phyloP scores from a whole-genome alignment of 2,797 vertebrate species.

The Esox lucius region DNA sequence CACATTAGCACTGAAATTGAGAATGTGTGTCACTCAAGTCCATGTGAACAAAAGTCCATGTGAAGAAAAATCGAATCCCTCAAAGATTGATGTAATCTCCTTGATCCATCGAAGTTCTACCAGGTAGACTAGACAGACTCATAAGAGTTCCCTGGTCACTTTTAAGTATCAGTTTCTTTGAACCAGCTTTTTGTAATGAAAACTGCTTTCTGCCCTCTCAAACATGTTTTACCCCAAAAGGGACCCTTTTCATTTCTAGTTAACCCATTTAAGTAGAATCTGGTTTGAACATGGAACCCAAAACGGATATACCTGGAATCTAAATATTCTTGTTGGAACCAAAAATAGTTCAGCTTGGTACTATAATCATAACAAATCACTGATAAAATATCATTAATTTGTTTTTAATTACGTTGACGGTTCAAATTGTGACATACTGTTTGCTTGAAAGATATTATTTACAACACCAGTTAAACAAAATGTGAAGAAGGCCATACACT shows the following conservation, averaged over 20 bases:
- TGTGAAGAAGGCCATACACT: background rate
- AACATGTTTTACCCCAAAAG: too few relatives aligned
- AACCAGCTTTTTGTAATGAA: too few relatives aligned
- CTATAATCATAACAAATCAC: background rate
- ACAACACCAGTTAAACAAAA: background rate
- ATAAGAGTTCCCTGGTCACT: background rate
- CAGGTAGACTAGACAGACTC: background rate
- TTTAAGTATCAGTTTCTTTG: background rate
- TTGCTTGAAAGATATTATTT: background rate
- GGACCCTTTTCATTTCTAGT: too few relatives aligned
- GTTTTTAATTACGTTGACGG: background rate
- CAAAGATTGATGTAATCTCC: background rate
- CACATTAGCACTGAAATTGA: constrained; percentile 2
- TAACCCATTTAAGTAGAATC: too few relatives aligned
- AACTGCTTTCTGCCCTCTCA: too few relatives aligned
- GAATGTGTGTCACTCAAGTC: background rate
- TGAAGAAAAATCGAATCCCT: background rate
- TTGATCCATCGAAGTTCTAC: background rate
- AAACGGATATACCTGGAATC: too few relatives aligned
- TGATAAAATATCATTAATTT: too few relatives aligned
- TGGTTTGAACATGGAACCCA: too few relatives aligned
- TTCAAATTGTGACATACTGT: background rate
- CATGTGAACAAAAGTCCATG: too few relatives aligned
- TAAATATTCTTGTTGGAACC: too few relatives aligned
- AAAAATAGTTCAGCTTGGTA: too few relatives aligned